Conservation (phyloP, 2,113 vertebrate genomes). For the Chloropsis hardwickii region DNA sequence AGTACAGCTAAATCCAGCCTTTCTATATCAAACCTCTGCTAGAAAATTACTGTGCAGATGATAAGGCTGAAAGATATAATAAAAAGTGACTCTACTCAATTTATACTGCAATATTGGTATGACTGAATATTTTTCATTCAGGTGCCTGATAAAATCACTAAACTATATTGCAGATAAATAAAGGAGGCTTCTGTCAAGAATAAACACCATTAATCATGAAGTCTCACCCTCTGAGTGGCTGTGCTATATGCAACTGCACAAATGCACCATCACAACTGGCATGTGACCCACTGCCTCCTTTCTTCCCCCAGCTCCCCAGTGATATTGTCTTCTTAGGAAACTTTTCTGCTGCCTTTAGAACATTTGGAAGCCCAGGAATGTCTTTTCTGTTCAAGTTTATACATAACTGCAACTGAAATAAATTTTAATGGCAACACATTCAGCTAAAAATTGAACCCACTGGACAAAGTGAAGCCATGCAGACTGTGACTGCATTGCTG, state of each 20-base stretch:
- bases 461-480: neutral
- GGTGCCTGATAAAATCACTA: slow-evolving; percentile 98
- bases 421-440: neutral
- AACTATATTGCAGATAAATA: slow-evolving; percentile 99
- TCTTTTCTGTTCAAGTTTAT: neutral
- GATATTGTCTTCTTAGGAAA: slow-evolving; percentile 6
- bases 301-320: neutral
- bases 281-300: slow-evolving; percentile 68
- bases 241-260: slow-evolving; percentile 78
- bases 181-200: slow-evolving; percentile 99
- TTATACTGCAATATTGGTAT: slow-evolving; percentile 99
- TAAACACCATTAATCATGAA: slow-evolving; percentile 99
- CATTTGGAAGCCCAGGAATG: neutral
- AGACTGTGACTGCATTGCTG: neutral
- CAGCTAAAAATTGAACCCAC: neutral
- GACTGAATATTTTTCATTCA: slow-evolving; percentile 99
- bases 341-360: slow-evolving; percentile 31
- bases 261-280: slow-evolving; percentile 64
- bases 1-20: slow-evolving; percentile 98
- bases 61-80: slow-evolving; percentile 99
- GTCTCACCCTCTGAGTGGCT: slow-evolving; percentile 84
- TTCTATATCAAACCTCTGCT: slow-evolving; percentile 96
- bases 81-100: slow-evolving; percentile 99
- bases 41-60: slow-evolving; percentile 99
- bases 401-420: neutral